Evolutionary conservation across 2,113 vertebrate genomes (phyloP).

Genomic region (Donacobius atricapilla): DNA sequence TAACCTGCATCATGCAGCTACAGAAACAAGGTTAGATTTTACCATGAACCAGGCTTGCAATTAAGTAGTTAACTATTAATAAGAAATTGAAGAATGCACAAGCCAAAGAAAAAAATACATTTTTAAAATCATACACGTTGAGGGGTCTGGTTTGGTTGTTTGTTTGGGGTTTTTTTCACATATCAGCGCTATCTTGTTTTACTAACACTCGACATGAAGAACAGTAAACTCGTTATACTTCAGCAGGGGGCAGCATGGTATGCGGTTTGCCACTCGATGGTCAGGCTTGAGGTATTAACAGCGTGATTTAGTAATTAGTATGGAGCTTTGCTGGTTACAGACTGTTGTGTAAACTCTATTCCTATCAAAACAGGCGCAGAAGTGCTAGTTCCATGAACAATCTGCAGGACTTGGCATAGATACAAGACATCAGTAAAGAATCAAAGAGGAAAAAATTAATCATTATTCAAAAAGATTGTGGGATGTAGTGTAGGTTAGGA

Average conservation of each 20-base stretch:
- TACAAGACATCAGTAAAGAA: background rate
- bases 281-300: background rate
- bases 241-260: slow-evolving; percentile 45
- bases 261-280: background rate
- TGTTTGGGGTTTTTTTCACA: background rate
- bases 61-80: background rate
- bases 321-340: background rate
- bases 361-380: background rate
- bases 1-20: background rate
- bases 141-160: background rate
- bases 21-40: background rate
- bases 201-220: background rate
- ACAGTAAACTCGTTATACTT: background rate
- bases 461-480: background rate
- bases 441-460: background rate
- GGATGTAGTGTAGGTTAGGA: background rate
- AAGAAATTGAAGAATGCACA: background rate
- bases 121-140: background rate
- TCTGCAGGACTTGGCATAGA: background rate
- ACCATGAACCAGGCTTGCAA: background rate
- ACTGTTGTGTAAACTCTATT: background rate
- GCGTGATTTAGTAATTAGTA: slow-evolving; percentile 16
- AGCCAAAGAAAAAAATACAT: background rate
- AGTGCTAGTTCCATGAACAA: background rate
- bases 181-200: background rate